Evolutionary conservation across 1,140 invertebrate species (phyloP).

Genomic region (Wiebesia pumilae): DNA sequence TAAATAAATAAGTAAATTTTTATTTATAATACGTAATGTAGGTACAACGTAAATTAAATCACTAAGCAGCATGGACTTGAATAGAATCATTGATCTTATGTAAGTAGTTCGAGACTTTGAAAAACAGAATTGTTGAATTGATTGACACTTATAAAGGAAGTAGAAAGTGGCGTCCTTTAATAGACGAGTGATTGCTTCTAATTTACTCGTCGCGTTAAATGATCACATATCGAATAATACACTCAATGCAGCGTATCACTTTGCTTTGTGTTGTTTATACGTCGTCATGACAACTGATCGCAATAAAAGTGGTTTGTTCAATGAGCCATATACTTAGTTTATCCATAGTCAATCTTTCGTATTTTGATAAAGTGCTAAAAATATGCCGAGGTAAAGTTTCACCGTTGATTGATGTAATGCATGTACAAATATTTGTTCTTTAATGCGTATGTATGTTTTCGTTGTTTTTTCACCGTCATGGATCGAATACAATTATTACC

Average conservation of each 20-base stretch:
- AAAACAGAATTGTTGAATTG: background rate
- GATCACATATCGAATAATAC: slow-evolving; percentile 8
- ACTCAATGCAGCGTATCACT: slow-evolving; percentile 64
- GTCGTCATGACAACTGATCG: slow-evolving; percentile 68
- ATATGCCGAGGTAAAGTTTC: slow-evolving; percentile 51
- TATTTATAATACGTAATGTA: background rate
- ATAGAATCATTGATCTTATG: background rate
- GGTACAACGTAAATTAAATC: too few species aligned
- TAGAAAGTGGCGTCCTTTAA: background rate
- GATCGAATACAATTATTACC: background rate
- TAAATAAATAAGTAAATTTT: background rate
- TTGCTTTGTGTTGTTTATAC: slow-evolving; percentile 65
- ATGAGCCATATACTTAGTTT: slow-evolving; percentile 46
- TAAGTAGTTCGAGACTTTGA: background rate
- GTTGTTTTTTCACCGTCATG: background rate
- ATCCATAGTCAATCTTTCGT: slow-evolving; percentile 33
- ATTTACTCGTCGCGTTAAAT: slow-evolving; percentile 29
- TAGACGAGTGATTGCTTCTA: background rate
- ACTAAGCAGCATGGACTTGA: background rate
- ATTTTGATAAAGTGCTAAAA: slow-evolving; percentile 25
- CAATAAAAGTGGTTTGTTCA: slow-evolving; percentile 41
- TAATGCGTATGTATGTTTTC: background rate
- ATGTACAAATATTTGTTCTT: background rate
- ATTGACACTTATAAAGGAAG: background rate
- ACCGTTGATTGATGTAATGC: background rate